Evolutionary conservation across 2,113 vertebrate genomes (phyloP), one percentile per base, ranked within the genome.

Genomic region (Octodon degus): DNA sequence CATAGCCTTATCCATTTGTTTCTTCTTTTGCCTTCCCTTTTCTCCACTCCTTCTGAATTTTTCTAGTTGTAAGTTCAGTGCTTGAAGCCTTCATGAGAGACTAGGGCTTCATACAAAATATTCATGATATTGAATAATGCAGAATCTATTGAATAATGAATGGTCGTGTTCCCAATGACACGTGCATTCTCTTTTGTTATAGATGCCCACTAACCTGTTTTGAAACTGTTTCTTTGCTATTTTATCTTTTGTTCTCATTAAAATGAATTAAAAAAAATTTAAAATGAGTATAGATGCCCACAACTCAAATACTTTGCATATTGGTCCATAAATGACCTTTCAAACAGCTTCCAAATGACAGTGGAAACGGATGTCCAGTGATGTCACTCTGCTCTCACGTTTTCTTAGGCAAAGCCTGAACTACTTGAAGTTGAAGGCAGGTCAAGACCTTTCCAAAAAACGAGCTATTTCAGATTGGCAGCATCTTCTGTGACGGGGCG

Each of bases 381-480:
- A 86, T 79, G 62, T 43, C 53, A 82, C 86, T 92, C 65, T 89
- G 40, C 53, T 34, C 58, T 96, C 7, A 40, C 50, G 19, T 81
- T 95, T 82, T 55, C 72, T 89, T 96, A 60, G 70, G 81, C 80
- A 91, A 93, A 86, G 37, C 90, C 81, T 92, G 50, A 97, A 89
- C 60, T 91, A 47, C 82, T 87, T 95, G 77, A 93, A 72, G 14
- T 85, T 90, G 67, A 94, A 97, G 53, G 58, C 40, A 94, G 50
- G 86, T 87, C 96, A 95, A 83, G 58, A 53, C 91, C 68, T 94
- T 93, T 96, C 62, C 2, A 14, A 90, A 95, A 95, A 96, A 81
- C 13, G 79, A 96, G 6, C 76, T 58, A 93, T 95, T 97, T 93
- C 93, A 94, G 93, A 82, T 96, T 94, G 84, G 95, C 47, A 97